Conservation (phyloP, 1,140 invertebrate genomes). For the Eriocheir sinensis region DNA sequence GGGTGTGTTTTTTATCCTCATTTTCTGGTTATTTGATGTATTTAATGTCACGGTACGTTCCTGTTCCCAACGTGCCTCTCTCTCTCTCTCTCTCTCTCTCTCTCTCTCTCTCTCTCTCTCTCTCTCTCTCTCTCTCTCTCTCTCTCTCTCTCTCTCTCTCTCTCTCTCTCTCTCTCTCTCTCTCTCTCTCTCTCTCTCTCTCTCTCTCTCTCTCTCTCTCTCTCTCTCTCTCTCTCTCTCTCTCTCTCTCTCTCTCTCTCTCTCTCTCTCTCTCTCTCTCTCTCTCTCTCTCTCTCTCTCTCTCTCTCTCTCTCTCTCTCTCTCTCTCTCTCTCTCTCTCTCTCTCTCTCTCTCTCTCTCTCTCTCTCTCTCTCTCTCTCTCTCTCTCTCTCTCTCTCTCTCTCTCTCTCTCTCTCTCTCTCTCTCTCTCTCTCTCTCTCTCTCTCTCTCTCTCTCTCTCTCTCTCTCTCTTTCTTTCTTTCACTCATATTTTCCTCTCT, state of each 20-base stretch:
- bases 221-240: neutral
- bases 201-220: neutral
- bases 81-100: too few relatives aligned
- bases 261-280: neutral
- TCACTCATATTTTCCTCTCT: neutral
- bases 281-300: neutral
- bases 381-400: conserved; percentile 5
- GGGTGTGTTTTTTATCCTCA: neutral
- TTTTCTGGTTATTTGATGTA: too few relatives aligned
- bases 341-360: conserved; percentile 12
- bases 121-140: too few relatives aligned
- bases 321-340: conserved; percentile 15
- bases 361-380: conserved; percentile 22
- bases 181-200: too few relatives aligned
- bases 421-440: neutral
- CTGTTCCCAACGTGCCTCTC: too few relatives aligned
- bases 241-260: neutral
- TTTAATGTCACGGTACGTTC: too few relatives aligned
- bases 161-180: too few relatives aligned
- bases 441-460: too few relatives aligned
- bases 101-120: too few relatives aligned
- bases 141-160: too few relatives aligned
- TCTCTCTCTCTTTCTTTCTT: too few relatives aligned
- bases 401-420: neutral
- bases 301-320: neutral